Percentiles rank a stretch among this genome's conserved stretches.
phyloP scores from a whole-genome alignment of 2,113 vertebrate species.

The Sapajus apella region DNA sequence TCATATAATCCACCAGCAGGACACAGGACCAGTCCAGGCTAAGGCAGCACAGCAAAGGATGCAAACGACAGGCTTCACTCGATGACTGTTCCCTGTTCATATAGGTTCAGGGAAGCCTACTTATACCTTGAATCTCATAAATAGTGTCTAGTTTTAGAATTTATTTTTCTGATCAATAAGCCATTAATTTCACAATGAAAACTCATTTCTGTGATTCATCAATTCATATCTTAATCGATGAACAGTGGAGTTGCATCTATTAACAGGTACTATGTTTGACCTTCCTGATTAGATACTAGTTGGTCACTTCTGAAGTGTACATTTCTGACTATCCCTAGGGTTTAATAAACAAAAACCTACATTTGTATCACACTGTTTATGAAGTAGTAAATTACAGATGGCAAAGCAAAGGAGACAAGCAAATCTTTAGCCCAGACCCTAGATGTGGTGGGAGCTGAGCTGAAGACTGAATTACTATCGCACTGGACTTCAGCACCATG shows the following conservation, averaged over 20 bases:
- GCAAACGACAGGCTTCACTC: neutral
- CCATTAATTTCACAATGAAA: neutral
- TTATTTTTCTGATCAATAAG: neutral
- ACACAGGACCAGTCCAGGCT: neutral
- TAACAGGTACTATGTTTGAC: neutral
- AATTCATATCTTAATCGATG: neutral
- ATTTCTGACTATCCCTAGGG: neutral
- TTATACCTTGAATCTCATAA: neutral
- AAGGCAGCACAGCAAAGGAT: neutral
- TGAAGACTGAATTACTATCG: neutral
- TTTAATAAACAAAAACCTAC: neutral
- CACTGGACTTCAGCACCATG: neutral
- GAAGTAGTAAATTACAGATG: neutral
- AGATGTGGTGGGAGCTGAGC: neutral
- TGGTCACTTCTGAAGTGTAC: neutral
- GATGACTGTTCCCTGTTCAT: neutral
- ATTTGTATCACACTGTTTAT: neutral
- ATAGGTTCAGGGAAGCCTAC: neutral
- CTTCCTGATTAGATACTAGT: neutral
- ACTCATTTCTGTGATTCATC: neutral
- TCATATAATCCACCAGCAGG: neutral
- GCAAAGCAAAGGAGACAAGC: neutral
- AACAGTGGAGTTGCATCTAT: neutral
- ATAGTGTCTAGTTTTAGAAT: neutral
- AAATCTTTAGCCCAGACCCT: neutral